These are phyloP conservation scores for Bryconaethiops microstoma DNA, from an alignment of 2,797 vertebrate species.

Conservation along the genomic window DNA sequence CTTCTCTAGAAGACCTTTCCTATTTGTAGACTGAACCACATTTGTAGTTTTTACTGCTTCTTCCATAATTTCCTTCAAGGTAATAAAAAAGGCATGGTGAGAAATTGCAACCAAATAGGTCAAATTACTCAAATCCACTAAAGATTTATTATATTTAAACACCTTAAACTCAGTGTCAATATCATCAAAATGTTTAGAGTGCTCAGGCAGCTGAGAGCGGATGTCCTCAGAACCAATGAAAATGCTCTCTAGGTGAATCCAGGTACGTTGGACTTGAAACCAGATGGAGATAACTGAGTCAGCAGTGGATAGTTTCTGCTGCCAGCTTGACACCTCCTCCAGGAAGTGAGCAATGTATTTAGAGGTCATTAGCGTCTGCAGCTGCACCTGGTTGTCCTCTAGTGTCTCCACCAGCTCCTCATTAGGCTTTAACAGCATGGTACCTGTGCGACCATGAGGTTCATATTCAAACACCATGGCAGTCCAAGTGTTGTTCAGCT, in stretches of 20 bases:
- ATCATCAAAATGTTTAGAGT: conserved; percentile 86
- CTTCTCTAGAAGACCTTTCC: conserved; percentile 73
- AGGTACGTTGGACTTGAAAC: conserved; percentile 90
- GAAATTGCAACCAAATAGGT: not conserved
- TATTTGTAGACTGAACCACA: conserved; percentile 80
- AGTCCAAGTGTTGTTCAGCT: conserved; percentile 88
- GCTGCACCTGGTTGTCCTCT: conserved; percentile 94
- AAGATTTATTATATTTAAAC: conserved; percentile 55
- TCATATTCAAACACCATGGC: conserved; percentile 89
- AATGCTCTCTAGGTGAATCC: conserved; percentile 94
- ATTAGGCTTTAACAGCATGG: conserved; percentile 80
- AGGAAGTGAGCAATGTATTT: conserved; percentile 85
- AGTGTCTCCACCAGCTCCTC: conserved; percentile 91
- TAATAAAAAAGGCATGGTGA: not conserved
- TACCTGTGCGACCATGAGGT: conserved; percentile 76
- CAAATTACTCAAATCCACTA: not conserved
- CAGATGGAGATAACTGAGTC: conserved; percentile 88
- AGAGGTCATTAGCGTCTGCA: conserved; percentile 86
- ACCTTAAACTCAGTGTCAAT: conserved; percentile 92
- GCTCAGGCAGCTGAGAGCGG: conserved; percentile 90
- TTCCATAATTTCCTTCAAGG: conserved; percentile 71
- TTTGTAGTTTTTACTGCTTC: conserved; percentile 74
- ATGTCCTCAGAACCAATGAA: conserved; percentile 95
- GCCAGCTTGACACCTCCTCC: conserved; percentile 90
- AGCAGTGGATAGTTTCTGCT: conserved; percentile 82